Conservation (phyloP, 2,113 vertebrate genomes). For the Tor tambroides region DNA sequence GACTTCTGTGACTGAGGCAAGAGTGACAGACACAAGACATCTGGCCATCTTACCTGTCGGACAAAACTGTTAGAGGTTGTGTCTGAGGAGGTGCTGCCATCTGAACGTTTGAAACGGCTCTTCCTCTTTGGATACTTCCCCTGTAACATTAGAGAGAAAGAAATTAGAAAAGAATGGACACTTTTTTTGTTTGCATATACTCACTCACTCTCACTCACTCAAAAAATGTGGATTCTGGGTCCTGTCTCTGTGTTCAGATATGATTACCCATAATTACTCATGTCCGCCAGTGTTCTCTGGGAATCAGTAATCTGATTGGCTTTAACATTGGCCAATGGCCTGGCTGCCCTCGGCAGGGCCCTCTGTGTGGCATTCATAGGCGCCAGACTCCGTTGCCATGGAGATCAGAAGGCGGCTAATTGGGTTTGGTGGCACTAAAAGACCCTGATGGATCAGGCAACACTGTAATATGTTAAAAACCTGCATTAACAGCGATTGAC, state of each 20-base stretch:
- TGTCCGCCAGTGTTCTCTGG: slow-evolving; percentile 64
- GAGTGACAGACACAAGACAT: neutral
- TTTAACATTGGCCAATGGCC: slow-evolving; percentile 67
- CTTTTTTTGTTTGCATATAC: neutral
- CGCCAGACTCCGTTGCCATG: slow-evolving; percentile 71
- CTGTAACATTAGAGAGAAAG: slow-evolving; percentile 65
- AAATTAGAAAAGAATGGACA: neutral
- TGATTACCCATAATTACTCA: slow-evolving; percentile 70
- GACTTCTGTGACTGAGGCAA: neutral
- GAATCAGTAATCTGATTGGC: slow-evolving; percentile 76
- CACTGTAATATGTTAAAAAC: slow-evolving; percentile 22
- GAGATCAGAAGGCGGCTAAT: slow-evolving; percentile 76
- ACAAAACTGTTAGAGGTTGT: slow-evolving; percentile 99
- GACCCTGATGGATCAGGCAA: slow-evolving; percentile 54
- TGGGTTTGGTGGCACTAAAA: slow-evolving; percentile 72
- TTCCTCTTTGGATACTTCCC: slow-evolving; percentile 93
- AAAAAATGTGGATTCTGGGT: slow-evolving; percentile 6
- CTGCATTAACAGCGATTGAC: slow-evolving; percentile 35
- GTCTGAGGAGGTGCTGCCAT: slow-evolving; percentile 95
- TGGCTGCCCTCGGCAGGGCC: slow-evolving; percentile 67
- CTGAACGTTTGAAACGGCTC: slow-evolving; percentile 93
- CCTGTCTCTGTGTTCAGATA: slow-evolving; percentile 50
- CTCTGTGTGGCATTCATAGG: slow-evolving; percentile 69
- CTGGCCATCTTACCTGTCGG: slow-evolving; percentile 83
- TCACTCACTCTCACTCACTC: slow-evolving; percentile 21